Percentiles rank a stretch among this genome's conserved stretches.
phyloP scores from a whole-genome alignment of 2,797 vertebrate genomes.

The Pristis pectinata region DNA sequence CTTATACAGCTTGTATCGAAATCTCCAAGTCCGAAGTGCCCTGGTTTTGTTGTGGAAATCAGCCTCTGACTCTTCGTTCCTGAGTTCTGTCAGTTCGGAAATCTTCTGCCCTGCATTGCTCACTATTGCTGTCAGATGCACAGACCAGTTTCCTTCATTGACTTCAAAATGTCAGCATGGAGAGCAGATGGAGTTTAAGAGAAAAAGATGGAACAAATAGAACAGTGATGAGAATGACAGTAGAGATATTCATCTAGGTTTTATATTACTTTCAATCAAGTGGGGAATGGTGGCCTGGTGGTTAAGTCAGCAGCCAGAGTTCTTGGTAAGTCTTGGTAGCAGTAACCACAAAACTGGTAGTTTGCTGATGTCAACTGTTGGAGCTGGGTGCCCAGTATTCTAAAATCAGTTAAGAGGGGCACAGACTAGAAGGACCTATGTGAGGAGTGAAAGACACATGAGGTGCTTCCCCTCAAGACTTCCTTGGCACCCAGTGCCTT shows the following conservation, averaged over 20 bases:
- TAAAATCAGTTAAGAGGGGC: neutral
- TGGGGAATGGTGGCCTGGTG: too few species aligned
- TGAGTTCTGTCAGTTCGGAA: constrained; percentile 39
- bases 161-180: neutral
- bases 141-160: neutral
- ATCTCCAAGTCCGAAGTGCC: constrained; percentile 58
- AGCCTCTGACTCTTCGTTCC: constrained; percentile 50
- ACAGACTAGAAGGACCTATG: neutral
- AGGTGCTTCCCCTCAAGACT: neutral
- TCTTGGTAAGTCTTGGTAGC: too few species aligned
- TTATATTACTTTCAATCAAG: neutral
- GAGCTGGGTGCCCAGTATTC: neutral
- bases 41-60: constrained; percentile 47
- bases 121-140: constrained; percentile 8
- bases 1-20: constrained; percentile 60
- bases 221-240: neutral
- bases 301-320: too few species aligned
- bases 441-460: neutral
- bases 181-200: constrained; percentile 40
- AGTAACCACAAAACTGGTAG: too few species aligned
- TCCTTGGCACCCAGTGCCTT: neutral
- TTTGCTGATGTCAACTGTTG: neutral
- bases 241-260: neutral
- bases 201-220: neutral
- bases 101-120: neutral